phyloP scores from a whole-genome alignment of 2,888 invertebrate genomes.

The Ferrisia virgata region DNA sequence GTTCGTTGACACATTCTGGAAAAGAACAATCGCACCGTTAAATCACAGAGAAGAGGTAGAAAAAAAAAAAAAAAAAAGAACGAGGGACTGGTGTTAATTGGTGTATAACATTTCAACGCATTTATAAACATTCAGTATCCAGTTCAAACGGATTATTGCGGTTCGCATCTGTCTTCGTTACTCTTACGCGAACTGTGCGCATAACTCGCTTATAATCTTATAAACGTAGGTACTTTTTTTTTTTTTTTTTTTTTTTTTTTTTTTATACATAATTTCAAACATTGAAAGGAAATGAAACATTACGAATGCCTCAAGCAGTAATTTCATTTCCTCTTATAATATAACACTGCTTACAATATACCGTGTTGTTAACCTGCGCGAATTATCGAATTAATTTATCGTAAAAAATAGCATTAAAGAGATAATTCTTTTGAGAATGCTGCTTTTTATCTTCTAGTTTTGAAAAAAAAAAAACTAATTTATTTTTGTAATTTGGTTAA shows the following conservation, averaged over 20 bases:
- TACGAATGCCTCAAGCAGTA: slow-evolving; percentile 39
- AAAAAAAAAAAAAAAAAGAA: not conserved
- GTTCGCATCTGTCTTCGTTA: not conserved
- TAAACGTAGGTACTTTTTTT: slow-evolving; percentile 11
- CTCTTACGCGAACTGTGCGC: not conserved
- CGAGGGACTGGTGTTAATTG: not conserved
- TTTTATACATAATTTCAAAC: slow-evolving; percentile 2
- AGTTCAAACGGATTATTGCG: slow-evolving; percentile 10
- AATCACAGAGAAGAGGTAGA: not conserved
- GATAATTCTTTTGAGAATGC: not conserved
- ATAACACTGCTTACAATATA: slow-evolving; percentile 39
- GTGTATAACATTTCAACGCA: slow-evolving; percentile 5
- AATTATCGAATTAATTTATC: slow-evolving; percentile 22
- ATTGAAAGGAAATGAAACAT: slow-evolving; percentile 40
- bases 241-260: too few species aligned
- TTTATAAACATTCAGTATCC: not conserved
- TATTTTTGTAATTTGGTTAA: not conserved
- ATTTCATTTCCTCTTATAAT: slow-evolving; percentile 38
- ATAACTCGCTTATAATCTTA: not conserved
- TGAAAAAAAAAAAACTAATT: not conserved
- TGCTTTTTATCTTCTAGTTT: not conserved
- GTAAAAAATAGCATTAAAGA: not conserved
- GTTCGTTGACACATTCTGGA: not conserved
- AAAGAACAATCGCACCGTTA: not conserved
- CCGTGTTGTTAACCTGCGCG: slow-evolving; percentile 40